These are phyloP conservation scores for Mylabris sibirica DNA, from an alignment of 2,888 invertebrate genomes.

Conservation along the genomic window DNA sequence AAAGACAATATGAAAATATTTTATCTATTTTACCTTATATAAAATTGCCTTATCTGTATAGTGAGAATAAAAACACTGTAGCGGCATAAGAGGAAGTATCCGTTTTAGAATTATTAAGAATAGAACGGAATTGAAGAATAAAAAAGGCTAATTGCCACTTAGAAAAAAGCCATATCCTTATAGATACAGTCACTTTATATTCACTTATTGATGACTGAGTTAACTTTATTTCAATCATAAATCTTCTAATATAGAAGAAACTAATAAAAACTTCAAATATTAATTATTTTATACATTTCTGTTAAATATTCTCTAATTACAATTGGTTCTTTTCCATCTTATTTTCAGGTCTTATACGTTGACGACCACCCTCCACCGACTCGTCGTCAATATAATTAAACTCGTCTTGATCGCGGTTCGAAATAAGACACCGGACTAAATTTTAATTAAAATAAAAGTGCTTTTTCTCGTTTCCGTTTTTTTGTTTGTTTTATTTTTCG, in stretches of 20 bases:
- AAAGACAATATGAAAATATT: neutral
- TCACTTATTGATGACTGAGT: neutral
- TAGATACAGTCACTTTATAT: neutral
- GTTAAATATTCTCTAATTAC: neutral
- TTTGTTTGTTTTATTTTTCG: neutral
- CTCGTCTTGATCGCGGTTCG: conserved; percentile 28
- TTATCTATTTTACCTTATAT: neutral
- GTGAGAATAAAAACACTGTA: neutral
- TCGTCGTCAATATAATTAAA: conserved; percentile 36
- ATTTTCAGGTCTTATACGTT: conserved; percentile 36
- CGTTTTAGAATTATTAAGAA: conserved; percentile 19
- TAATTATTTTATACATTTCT: neutral
- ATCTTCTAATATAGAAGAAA: neutral
- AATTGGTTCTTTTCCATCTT: conserved; percentile 20
- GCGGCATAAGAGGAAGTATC: conserved; percentile 11
- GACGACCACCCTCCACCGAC: conserved; percentile 38
- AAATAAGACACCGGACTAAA: conserved; percentile 39
- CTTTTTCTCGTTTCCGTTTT: conserved; percentile 25
- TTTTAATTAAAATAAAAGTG: conserved; percentile 46
- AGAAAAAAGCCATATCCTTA: neutral
- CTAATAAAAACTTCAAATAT: neutral
- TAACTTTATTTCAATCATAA: neutral
- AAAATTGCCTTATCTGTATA: neutral
- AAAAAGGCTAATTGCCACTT: conserved; percentile 19
- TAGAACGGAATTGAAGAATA: conserved; percentile 13